Evolutionary conservation across 1,140 invertebrate species (phyloP).

Genomic region (Eupeodes corollae): DNA sequence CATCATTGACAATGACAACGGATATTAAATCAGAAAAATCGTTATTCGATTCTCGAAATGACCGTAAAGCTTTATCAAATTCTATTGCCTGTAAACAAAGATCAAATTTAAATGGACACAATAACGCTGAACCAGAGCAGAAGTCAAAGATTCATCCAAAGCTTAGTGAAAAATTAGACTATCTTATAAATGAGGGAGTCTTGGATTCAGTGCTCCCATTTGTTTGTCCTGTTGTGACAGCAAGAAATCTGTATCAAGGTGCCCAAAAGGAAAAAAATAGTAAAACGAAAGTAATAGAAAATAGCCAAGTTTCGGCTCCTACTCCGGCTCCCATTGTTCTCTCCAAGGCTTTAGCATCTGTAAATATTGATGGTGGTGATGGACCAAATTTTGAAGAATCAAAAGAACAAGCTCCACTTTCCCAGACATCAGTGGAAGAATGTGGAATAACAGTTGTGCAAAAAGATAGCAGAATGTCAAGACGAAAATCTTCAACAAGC

Average conservation of each 20-base stretch:
- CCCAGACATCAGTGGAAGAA: too few species aligned
- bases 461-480: too few species aligned
- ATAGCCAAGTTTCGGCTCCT: background rate
- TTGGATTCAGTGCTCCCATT: slow-evolving; percentile 66
- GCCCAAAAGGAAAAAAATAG: too few species aligned
- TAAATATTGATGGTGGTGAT: background rate
- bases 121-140: too few species aligned
- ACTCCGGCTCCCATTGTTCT: background rate
- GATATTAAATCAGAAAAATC: slow-evolving; percentile 2
- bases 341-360: background rate
- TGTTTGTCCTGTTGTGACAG: slow-evolving; percentile 35
- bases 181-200: slow-evolving; percentile 63
- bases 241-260: slow-evolving; percentile 3
- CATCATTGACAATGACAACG: background rate
- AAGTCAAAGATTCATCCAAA: slow-evolving; percentile 18
- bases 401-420: too few species aligned
- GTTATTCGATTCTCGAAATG: background rate
- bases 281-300: too few species aligned
- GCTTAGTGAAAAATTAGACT: slow-evolving; percentile 28
- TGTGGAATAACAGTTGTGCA: too few species aligned
- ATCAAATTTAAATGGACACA: too few species aligned
- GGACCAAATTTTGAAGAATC: too few species aligned
- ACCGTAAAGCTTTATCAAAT: too few species aligned
- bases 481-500: too few species aligned
- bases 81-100: too few species aligned